Evolutionary conservation across 1,140 invertebrate species (phyloP), one percentile per base, ranked within the genome.

Genomic region (Cotesia chilonis): DNA sequence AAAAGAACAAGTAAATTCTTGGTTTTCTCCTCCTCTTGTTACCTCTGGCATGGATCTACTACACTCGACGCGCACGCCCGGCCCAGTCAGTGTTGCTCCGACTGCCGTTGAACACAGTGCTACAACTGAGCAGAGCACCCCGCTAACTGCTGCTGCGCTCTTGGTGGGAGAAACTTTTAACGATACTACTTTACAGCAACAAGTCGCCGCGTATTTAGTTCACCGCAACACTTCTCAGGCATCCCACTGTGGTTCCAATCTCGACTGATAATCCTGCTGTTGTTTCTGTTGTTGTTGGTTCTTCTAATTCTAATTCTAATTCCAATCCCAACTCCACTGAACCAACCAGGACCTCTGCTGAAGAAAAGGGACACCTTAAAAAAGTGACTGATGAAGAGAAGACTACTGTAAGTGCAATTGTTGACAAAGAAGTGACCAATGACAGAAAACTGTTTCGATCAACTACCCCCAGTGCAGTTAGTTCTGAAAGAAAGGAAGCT

Each of bases 21-120:
- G 74, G 76, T 74, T 76, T 79, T 77, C 79, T 79, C 79, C 79
- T 82, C 78, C 79, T 79, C 77, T 80, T 82, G 77, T 79, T 80
- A 57, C 17, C 36, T 69, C 36, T 63, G 61, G 54, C 69, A 65
- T 20, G 72, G 68, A 68, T 64, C 79, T 83, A 28, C 81, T 82
- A 82, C 83, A 84, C 74, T 75, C 80, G 75, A 78, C 76, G 81
- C 83, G 80, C 77, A 75, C 81, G 76, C 77, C 79, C 75, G 75
- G 75, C 75, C 78, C 79, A 83, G 79, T 82, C 84, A 87, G 85
- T 86, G 77, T 81, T 80, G 84, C 82, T 77, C 78, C 82, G 81
- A 80, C 82, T 81, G 81, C 84, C 81, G 84, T 81, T 76, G 76
- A 78, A 82, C 78, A 73, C 54, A 72, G 28, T 70, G 67, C 54